Percentiles rank a stretch among this genome's conserved stretches.
Conservation (phyloP, 2,797 vertebrate species). For the Eupleurogrammus muticus region DNA sequence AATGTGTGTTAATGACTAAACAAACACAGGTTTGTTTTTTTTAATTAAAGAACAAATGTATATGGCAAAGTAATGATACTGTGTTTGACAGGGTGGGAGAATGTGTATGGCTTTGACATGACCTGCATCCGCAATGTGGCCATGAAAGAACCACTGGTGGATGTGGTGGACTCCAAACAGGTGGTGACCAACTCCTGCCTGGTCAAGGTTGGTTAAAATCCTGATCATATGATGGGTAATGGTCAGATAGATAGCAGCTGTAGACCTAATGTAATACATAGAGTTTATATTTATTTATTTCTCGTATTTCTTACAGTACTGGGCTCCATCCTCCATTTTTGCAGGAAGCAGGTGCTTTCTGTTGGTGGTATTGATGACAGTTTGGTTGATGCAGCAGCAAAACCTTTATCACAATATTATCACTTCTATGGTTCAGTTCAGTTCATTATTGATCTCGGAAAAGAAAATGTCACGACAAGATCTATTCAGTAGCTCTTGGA, state of each 20-base stretch:
- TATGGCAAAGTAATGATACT: background rate
- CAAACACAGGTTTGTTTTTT: background rate
- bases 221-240: background rate
- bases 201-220: conserved; percentile 90
- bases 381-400: background rate
- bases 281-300: background rate
- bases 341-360: background rate
- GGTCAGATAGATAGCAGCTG: background rate
- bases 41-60: conserved; percentile 3
- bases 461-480: too few species aligned
- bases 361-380: background rate
- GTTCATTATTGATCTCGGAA: too few species aligned
- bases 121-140: conserved; percentile 98
- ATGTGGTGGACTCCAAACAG: conserved; percentile 97
- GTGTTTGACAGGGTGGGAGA: conserved; percentile 94
- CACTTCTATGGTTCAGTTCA: background rate
- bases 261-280: conserved; percentile 3
- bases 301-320: background rate
- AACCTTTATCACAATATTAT: background rate
- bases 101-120: conserved; percentile 99
- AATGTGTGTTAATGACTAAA: background rate
- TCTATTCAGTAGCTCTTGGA: background rate
- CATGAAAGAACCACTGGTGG: conserved; percentile 97
- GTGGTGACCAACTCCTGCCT: conserved; percentile 98
- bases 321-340: background rate